phyloP scores from a whole-genome alignment of 30 jellyfish, hydroid and myxozoan species.

The Haliclystus octoradiatus region DNA sequence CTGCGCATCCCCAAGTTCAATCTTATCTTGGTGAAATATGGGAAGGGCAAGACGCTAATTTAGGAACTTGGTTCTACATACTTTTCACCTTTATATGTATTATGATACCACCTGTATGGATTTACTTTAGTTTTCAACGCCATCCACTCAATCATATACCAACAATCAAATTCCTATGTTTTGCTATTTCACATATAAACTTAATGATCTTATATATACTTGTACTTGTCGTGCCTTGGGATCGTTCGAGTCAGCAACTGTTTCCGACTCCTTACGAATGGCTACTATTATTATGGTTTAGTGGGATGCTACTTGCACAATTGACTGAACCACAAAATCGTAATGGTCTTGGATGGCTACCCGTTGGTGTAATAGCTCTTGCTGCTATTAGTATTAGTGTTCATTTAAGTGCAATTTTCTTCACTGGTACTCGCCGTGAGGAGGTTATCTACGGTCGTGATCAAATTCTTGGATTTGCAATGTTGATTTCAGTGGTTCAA shows the following conservation, averaged over 20 bases:
- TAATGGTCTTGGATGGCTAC: constrained; percentile 63
- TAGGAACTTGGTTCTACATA: constrained; percentile 27
- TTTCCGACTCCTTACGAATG: constrained; percentile 87
- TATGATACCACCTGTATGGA: constrained; percentile 93
- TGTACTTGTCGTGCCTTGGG: constrained; percentile 93
- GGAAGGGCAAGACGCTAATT: constrained; percentile 72
- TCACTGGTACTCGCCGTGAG: constrained; percentile 47
- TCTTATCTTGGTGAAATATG: constrained; percentile 83
- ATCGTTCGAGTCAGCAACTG: constrained; percentile 58
- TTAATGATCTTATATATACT: constrained; percentile 36
- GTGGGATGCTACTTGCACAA: constrained; percentile 73
- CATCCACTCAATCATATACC: constrained; percentile 91
- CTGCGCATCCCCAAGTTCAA: constrained; percentile 87
- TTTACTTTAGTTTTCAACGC: constrained; percentile 66
- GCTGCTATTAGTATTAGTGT: constrained; percentile 46
- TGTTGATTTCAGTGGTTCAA: constrained; percentile 56
- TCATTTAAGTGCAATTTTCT: constrained; percentile 43
- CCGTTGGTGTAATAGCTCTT: constrained; percentile 45
- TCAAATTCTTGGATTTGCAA: constrained; percentile 66
- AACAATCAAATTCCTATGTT: constrained; percentile 78
- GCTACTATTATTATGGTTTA: constrained; percentile 66
- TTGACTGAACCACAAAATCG: constrained; percentile 83
- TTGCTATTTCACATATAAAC: constrained; percentile 75
- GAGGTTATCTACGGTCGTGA: constrained; percentile 83
- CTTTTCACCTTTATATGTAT: constrained; percentile 27